Evolutionary conservation across 2,113 vertebrate species (phyloP), one percentile per base, ranked within the genome.

Genomic region (Notechis scutatus): DNA sequence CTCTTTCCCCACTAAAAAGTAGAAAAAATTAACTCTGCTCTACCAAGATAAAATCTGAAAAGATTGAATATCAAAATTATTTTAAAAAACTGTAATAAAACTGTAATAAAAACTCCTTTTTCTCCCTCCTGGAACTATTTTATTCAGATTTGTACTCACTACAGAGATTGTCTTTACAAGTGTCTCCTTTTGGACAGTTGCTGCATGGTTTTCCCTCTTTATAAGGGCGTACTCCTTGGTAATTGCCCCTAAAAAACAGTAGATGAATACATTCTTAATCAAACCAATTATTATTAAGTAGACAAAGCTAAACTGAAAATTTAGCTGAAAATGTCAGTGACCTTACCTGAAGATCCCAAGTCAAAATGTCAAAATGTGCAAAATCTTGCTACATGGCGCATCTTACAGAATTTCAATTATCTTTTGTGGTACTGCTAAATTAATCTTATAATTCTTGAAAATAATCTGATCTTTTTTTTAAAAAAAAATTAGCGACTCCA

Each of bases 131-230:
- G 14, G 5, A 55, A 91, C 52, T 50, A 23, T 39, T 91, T 85
- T 12, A 61, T 42, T 91, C 34, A 85, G 34, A 55, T 91, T 14
- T 94, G 93, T 96, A 91, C 98, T 98, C 96, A 98, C 98, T 6
- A 90, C 98, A 98, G 52, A 98, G 95, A 0, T 94, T 97, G 0
- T 95, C 55, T 26, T n/a, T 3, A 64, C 98, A 98, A 21, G 0
- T 92, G 5, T 96, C 94, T n/a, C 12, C 81, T 91, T 3, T 18
- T 21, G 0, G 0, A 92, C 98, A 98, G 0, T 12, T 0, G 47
- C 95, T 95, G 91, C 98, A 98, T 3, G 95, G 0, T 5, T 0
- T 0, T 42, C 96, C 97, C 8, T 0, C 0, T 5, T 0, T 4
- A 81, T 98, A 98, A 1, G 98, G 98, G 2, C 0, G 9, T 90